Percentiles rank a stretch among this genome's conserved stretches.
phyloP scores from a whole-genome alignment of 2,113 vertebrate species.

The Phycodurus eques region DNA sequence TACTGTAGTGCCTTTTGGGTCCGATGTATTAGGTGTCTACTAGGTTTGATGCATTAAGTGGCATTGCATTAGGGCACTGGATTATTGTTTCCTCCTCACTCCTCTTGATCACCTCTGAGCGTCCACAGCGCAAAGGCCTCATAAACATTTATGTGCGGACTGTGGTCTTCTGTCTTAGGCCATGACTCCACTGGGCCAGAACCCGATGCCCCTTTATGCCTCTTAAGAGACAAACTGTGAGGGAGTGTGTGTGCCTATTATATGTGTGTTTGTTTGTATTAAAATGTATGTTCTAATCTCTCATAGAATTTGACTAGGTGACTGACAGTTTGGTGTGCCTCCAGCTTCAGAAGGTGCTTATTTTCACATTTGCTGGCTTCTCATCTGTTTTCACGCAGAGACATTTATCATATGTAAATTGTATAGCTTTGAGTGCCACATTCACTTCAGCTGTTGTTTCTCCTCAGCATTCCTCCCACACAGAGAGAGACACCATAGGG shows the following conservation, averaged over 20 bases:
- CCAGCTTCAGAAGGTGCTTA: slow-evolving; percentile 41
- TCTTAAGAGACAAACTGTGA: slow-evolving; percentile 64
- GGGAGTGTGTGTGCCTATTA: slow-evolving; percentile 14
- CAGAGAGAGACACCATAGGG: slow-evolving; percentile 46
- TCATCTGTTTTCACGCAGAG: slow-evolving; percentile 64
- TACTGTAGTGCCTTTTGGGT: slow-evolving; percentile 24
- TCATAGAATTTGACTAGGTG: slow-evolving; percentile 38
- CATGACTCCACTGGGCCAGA: slow-evolving; percentile 55
- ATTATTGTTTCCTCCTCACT: slow-evolving; percentile 64
- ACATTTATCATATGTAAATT: slow-evolving; percentile 71
- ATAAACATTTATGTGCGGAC: slow-evolving; percentile 74
- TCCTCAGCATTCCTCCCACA: slow-evolving; percentile 37
- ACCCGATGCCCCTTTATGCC: slow-evolving; percentile 63
- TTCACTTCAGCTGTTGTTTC: slow-evolving; percentile 62
- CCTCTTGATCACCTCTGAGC: slow-evolving; percentile 70
- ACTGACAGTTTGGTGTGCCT: slow-evolving; percentile 18
- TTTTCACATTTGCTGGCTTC: slow-evolving; percentile 54
- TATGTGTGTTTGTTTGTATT: slow-evolving; percentile 30
- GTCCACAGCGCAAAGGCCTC: slow-evolving; percentile 67
- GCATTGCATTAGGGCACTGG: slow-evolving; percentile 61
- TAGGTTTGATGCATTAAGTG: slow-evolving; percentile 64
- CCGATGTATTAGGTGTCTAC: slow-evolving; percentile 33
- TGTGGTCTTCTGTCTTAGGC: slow-evolving; percentile 58
- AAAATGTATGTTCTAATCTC: slow-evolving; percentile 40
- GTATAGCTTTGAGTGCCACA: slow-evolving; percentile 35